A percentile compares a stretch with the other conserved stretches of the same genome.
Evolutionary conservation across 2,113 vertebrate genomes (phyloP).

Genomic region (Charina bottae): DNA sequence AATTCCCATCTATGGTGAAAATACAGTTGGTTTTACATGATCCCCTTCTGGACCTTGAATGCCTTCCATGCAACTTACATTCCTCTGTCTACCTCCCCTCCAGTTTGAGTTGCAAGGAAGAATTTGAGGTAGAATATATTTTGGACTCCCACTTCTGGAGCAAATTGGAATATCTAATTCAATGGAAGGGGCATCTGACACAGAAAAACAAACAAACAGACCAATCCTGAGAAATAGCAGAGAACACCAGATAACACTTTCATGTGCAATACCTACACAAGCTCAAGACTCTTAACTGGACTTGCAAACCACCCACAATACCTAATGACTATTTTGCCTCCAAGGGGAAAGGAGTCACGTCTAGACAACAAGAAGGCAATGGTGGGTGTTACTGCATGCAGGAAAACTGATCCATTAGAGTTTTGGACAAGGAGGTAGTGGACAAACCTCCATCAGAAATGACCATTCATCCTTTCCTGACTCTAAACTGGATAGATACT

Average conservation of each 20-base stretch:
- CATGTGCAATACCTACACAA: not conserved
- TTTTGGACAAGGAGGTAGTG: not conserved
- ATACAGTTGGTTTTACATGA: not conserved
- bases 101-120: not conserved
- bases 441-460: not conserved
- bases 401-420: not conserved
- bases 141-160: not conserved
- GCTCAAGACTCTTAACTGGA: not conserved
- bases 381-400: not conserved
- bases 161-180: not conserved
- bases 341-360: not conserved
- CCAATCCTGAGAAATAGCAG: not conserved
- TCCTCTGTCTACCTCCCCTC: not conserved
- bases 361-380: not conserved
- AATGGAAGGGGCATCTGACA: not conserved
- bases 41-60: not conserved
- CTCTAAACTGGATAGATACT: not conserved
- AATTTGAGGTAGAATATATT: not conserved
- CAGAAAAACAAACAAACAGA: not conserved
- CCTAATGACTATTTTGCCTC: not conserved
- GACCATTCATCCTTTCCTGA: not conserved
- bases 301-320: not conserved
- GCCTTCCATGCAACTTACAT: not conserved
- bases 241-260: not conserved
- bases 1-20: not conserved